Percentiles rank a stretch among this genome's conserved stretches.
Evolutionary conservation across 2,888 invertebrate genomes (phyloP).

Genomic region (Pristionchus arcanus): DNA sequence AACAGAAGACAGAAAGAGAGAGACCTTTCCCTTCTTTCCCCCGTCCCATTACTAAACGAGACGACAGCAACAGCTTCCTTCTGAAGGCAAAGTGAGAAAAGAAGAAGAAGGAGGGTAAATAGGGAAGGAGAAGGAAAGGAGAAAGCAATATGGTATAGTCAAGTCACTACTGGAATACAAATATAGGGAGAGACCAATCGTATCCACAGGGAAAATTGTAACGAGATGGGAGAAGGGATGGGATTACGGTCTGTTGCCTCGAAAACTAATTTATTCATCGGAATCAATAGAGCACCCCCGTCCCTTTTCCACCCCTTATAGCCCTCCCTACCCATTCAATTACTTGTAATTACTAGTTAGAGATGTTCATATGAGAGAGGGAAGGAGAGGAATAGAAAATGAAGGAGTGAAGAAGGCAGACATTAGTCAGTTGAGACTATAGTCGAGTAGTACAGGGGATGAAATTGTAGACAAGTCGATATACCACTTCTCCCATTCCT

Average conservation of each 20-base stretch:
- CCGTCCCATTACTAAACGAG: background rate
- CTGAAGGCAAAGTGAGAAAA: background rate
- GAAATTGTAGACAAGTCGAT: background rate
- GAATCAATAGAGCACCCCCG: constrained; percentile 1
- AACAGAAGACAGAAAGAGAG: background rate
- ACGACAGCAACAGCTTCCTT: constrained; percentile 6
- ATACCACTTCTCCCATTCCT: background rate
- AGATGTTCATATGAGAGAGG: background rate
- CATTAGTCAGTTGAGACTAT: background rate
- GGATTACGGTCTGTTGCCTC: background rate
- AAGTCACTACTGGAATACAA: background rate
- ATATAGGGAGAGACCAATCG: background rate
- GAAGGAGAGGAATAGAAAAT: background rate
- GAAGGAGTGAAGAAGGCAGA: background rate
- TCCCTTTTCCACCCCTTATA: background rate
- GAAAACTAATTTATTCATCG: constrained; percentile 16
- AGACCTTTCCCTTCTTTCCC: background rate
- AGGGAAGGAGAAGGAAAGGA: background rate
- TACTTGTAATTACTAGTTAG: constrained; percentile 42
- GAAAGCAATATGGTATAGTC: background rate
- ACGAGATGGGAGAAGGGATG: background rate
- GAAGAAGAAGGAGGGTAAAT: background rate
- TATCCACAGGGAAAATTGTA: background rate
- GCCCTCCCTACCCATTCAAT: constrained; percentile 43
- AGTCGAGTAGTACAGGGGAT: background rate